Base-by-base conservation (phyloP, 1,140 invertebrate genomes). In the Anthonomus grandis region DNA sequence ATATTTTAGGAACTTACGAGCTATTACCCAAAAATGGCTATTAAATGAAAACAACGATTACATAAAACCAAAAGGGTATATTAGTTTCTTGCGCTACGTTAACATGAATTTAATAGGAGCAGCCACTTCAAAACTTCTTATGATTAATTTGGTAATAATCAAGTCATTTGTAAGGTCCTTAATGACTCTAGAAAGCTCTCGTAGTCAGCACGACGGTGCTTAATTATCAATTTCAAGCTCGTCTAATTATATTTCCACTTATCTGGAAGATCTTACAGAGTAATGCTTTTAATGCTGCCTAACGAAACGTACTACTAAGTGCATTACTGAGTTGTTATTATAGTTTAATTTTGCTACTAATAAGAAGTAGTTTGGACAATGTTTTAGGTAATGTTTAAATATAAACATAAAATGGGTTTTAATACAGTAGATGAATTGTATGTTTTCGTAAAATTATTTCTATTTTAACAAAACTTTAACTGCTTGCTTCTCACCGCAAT, bases 161-260 rank as follows among this genome's bases (percentile, higher is more conserved):
- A 45, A 45, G 42, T 12, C 17, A 24, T 45, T 45, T 24, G 42
- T 45, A 23, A 19, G n/a, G 17, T 9, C 23, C 12, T 12, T 45
- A 45, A 45, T 45, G 42, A 45, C 19, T 23, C 10, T 23, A 23
- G 42, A 45, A 45, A 45, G 42, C 42, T 45, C 42, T 45, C 42
- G 18, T 22, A 45, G 25, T 23, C 25, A 23, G 19, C 42, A 45
- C n/a, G n/a, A 45, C 42, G 22, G 21, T 45, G 25, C 42, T 45
- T 45, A 45, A 45, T 45, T 45, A 45, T 45, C 18, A 45, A n/a
- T 45, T 45, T 45, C 19, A 45, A 45, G 25, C 42, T 45, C 42
- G 23, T 45, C 42, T 45, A 45, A 45, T 45, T 45, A 45, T 45
- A 45, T 45, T 45, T 45, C 19, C 19, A 45, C 19, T 45, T 45